phyloP scores from a whole-genome alignment of 2,888 invertebrate genomes.

The Lithophane leautieri region DNA sequence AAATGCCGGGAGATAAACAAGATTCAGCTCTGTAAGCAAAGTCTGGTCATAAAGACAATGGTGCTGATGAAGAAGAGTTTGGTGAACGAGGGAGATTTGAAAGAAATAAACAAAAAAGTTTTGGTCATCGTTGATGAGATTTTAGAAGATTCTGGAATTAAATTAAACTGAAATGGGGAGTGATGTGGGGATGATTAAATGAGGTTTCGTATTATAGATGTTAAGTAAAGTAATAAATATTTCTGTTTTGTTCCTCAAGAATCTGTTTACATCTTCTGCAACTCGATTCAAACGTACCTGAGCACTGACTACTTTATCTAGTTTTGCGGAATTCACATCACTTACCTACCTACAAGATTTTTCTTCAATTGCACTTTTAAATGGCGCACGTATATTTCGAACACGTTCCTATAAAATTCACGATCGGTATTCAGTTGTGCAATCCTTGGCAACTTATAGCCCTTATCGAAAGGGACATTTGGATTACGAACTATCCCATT shows the following conservation, averaged over 20 bases:
- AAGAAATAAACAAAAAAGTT: conserved; percentile 75
- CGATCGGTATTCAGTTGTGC: conserved; percentile 20
- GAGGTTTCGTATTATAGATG: not conserved
- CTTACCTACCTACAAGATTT: conserved; percentile 21
- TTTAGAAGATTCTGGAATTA: conserved; percentile 72
- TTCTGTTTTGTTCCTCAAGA: not conserved
- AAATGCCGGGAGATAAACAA: conserved; percentile 73
- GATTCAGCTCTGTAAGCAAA: conserved; percentile 76
- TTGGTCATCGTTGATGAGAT: conserved; percentile 75
- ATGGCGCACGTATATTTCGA: conserved; percentile 18
- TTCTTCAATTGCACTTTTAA: conserved; percentile 35
- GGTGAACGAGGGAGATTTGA: conserved; percentile 67
- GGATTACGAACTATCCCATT: conserved; percentile 43
- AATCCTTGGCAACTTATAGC: conserved; percentile 41
- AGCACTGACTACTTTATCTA: not conserved
- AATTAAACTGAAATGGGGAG: conserved; percentile 24
- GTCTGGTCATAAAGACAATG: conserved; percentile 80
- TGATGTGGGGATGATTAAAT: not conserved
- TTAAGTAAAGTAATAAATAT: not conserved
- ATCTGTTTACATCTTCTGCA: not conserved
- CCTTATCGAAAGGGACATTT: conserved; percentile 44
- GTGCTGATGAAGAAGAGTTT: conserved; percentile 77
- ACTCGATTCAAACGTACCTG: not conserved
- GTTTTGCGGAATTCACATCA: conserved; percentile 16
- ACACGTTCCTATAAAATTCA: conserved; percentile 20